Evolutionary conservation across 2,113 vertebrate species (phyloP).

Genomic region (Anhinga rufa): DNA sequence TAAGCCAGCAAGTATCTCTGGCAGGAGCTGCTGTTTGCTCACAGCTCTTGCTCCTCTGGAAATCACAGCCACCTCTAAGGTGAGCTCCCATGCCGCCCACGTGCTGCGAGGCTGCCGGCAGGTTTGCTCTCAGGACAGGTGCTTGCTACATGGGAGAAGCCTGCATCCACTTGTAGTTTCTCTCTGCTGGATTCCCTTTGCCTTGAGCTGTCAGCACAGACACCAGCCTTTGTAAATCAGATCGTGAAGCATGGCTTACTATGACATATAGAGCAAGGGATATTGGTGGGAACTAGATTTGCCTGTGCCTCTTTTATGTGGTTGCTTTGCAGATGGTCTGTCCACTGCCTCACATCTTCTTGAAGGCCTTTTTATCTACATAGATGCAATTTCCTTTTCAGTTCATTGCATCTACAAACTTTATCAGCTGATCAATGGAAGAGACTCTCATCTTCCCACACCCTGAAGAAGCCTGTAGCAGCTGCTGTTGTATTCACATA

Average conservation of each 20-base stretch:
- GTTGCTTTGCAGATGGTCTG: not conserved
- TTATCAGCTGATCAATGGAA: not conserved
- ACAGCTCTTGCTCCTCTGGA: not conserved
- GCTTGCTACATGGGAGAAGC: not conserved
- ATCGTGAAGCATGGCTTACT: not conserved
- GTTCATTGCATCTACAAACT: not conserved
- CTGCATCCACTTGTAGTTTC: not conserved
- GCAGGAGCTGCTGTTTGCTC: not conserved
- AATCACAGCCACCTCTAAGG: not conserved
- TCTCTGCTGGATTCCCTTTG: not conserved
- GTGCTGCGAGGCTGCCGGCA: rapidly evolving
- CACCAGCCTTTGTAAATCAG: not conserved
- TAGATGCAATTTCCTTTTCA: not conserved
- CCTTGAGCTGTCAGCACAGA: not conserved
- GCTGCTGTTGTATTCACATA: not conserved
- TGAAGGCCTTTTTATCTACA: not conserved
- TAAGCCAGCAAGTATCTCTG: not conserved
- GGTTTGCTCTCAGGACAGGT: not conserved
- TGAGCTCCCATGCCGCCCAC: rapidly evolving
- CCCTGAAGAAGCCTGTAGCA: not conserved
- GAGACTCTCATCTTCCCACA: not conserved
- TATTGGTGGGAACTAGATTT: not conserved
- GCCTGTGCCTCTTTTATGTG: not conserved
- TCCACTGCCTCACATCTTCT: not conserved
- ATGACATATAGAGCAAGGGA: not conserved